Base-by-base conservation (phyloP, 2,113 vertebrate species). In the Dicerorhinus sumatrensis region DNA sequence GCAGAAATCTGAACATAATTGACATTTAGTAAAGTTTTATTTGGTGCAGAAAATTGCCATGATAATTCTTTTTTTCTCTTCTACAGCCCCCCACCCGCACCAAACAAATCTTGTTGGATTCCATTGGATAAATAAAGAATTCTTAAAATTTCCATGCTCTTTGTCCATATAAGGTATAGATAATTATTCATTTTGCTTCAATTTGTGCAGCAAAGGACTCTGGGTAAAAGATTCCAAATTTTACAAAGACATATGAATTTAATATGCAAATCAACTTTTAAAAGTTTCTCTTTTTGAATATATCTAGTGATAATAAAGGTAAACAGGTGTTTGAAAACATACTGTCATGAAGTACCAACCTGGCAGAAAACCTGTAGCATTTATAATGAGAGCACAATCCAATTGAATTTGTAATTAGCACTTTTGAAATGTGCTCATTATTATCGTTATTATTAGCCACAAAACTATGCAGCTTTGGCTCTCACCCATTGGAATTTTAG, bases 371-470 rank as follows among this genome's bases (percentile, higher is more conserved):
- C 90, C 97, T 98, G 97, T 96, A 97, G 95, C 85, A 91, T 97
- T 97, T 97, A 92, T 96, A 98, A 97, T 54, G 69, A 97, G 97
- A 97, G 93, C 92, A 96, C 62, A 98, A 97, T 97, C 97, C 98
- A 96, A 90, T 51, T 94, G 97, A 95, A 97, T 96, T 95, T 95
- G 96, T 98, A 98, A 98, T 98, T 98, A 98, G 94, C 96, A 95
- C 97, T 97, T 98, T 97, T 97, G 95, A 98, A 98, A 98, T 96
- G 85, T 97, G 97, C 94, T 98, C 95, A 95, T 98, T 96, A 98
- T 98, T 98, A 98, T 97, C 96, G 97, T 95, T 98, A 98, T 98
- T 98, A 98, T 98, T 98, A 98, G 97, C 97, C 96, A 96, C 96
- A 96, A 82, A 98, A 96, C 96, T 91, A 96, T 94, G 94, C 39